Percentiles rank a stretch among this genome's conserved stretches.
phyloP scores from a whole-genome alignment of 2,797 vertebrate species.

The Champsocephalus esox region DNA sequence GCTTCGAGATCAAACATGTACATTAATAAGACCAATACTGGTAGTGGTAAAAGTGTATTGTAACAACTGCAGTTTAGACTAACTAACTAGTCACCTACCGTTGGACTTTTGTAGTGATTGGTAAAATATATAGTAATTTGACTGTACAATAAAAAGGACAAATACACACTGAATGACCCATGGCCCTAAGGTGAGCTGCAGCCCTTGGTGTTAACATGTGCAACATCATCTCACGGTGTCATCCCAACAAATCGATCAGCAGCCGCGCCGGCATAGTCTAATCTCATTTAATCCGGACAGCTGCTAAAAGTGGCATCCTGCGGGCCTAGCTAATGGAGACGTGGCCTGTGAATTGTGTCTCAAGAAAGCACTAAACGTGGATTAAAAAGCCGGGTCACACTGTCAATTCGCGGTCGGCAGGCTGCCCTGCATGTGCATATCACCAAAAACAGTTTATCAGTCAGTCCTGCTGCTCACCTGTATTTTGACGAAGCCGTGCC shows the following conservation, averaged over 20 bases:
- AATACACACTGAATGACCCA: background rate
- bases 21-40: background rate
- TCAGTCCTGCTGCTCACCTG: constrained; percentile 79
- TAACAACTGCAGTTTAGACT: background rate
- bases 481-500: constrained; percentile 78
- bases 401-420: background rate
- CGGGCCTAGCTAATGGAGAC: constrained; percentile 54
- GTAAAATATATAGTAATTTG: background rate
- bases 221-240: constrained; percentile 39
- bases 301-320: constrained; percentile 55
- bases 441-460: background rate
- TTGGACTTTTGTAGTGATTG: background rate
- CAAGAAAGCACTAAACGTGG: constrained; percentile 6
- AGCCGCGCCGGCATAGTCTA: constrained; percentile 18
- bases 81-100: constrained; percentile 1
- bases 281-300: constrained; percentile 53
- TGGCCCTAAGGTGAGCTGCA: background rate
- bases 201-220: constrained; percentile 10
- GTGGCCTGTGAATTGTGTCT: constrained; percentile 59
- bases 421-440: background rate
- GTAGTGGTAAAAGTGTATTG: background rate
- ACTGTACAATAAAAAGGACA: no score
- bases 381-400: constrained; percentile 45
- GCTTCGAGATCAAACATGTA: background rate
- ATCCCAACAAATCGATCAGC: constrained; percentile 54